phyloP scores from a whole-genome alignment of 2,797 vertebrate genomes.

The Peromyscus aztecus region DNA sequence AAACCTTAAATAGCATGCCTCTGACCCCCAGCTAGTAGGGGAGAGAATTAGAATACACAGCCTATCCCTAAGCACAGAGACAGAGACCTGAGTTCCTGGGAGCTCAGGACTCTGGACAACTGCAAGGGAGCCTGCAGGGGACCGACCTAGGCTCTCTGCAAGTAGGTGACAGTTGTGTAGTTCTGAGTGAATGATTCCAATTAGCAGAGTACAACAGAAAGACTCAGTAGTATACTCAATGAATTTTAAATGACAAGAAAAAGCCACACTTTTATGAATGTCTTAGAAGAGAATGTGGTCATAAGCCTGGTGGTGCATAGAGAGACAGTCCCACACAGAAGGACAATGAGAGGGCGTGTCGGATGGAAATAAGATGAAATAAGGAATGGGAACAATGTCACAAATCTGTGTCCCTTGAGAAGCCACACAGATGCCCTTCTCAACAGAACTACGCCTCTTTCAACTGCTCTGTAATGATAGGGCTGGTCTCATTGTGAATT shows the following conservation, averaged over 20 bases:
- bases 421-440: not conserved
- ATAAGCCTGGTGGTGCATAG: not conserved
- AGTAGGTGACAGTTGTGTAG: too few relatives aligned
- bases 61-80: not conserved
- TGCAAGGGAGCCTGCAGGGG: too few relatives aligned
- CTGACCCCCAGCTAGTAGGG: not conserved
- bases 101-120: too few relatives aligned
- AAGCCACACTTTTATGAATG: not conserved
- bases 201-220: not conserved
- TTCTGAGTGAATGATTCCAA: not conserved
- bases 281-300: not conserved
- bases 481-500: too few relatives aligned
- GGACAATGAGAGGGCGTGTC: not conserved
- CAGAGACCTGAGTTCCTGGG: not conserved
- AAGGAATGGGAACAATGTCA: not conserved
- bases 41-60: not conserved
- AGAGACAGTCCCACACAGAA: not conserved
- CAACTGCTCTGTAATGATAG: not conserved
- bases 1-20: not conserved
- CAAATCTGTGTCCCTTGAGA: not conserved
- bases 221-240: not conserved
- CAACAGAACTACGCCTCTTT: not conserved
- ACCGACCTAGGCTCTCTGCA: too few relatives aligned
- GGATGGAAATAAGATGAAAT: not conserved
- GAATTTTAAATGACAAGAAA: constrained; percentile 23